Evolutionary conservation across 2,113 vertebrate genomes (phyloP).

Genomic region (human): DNA sequence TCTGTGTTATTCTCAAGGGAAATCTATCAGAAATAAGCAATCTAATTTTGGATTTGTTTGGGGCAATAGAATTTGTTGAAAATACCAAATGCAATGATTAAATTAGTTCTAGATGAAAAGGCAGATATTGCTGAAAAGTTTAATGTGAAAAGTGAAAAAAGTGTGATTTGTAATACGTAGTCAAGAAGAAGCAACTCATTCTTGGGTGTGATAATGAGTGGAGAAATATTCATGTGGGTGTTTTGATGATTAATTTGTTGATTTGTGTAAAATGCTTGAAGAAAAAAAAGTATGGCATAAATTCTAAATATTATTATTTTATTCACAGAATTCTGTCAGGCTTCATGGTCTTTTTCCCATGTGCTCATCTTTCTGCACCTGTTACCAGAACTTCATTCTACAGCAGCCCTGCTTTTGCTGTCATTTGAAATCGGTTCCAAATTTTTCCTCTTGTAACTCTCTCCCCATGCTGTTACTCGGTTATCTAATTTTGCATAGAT

Average conservation of each 20-base stretch:
- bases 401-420: slow-evolving; percentile 16
- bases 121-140: slow-evolving; percentile 45
- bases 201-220: slow-evolving; percentile 60
- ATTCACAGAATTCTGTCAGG: slow-evolving; percentile 66
- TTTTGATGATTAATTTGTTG: slow-evolving; percentile 75
- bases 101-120: slow-evolving; percentile 61
- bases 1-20: slow-evolving; percentile 34
- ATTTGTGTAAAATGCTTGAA: slow-evolving; percentile 68
- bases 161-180: slow-evolving; percentile 48
- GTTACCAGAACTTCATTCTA: slow-evolving; percentile 34
- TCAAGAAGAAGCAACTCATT: slow-evolving; percentile 56
- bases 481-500: background rate
- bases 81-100: slow-evolving; percentile 51
- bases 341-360: slow-evolving; percentile 58
- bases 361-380: slow-evolving; percentile 59
- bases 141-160: slow-evolving; percentile 18
- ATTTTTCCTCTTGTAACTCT: background rate
- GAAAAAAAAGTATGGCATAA: slow-evolving; percentile 52
- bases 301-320: slow-evolving; percentile 73
- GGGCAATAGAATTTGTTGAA: slow-evolving; percentile 7
- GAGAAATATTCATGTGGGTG: slow-evolving; percentile 71
- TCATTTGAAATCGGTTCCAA: slow-evolving; percentile 41
- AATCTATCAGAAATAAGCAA: slow-evolving; percentile 29
- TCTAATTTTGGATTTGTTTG: slow-evolving; percentile 54
- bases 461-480: background rate